Evolutionary conservation across 2,113 vertebrate species (phyloP).

Genomic region (Sula dactylatra): DNA sequence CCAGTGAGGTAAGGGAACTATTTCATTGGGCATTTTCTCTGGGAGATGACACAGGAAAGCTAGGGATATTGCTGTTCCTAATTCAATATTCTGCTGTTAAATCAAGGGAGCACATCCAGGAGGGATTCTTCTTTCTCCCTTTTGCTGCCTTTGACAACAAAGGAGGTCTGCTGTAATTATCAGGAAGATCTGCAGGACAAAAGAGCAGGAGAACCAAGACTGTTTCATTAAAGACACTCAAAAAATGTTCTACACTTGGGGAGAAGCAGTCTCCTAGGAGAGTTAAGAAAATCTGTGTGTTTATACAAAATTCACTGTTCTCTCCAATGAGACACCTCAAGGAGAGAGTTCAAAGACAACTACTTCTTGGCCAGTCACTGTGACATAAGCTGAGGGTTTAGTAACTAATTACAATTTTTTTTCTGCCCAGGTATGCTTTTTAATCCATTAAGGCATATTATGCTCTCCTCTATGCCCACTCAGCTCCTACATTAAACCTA

Average conservation of each 20-base stretch:
- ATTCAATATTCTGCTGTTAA: neutral
- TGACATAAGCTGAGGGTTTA: neutral
- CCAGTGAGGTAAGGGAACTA: neutral
- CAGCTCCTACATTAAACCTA: neutral
- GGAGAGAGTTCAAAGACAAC: neutral
- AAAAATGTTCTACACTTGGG: neutral
- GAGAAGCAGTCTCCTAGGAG: neutral
- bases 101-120: neutral
- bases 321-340: neutral
- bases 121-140: neutral
- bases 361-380: neutral
- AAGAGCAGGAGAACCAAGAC: neutral
- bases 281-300: neutral
- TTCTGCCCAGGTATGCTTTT: neutral
- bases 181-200: neutral
- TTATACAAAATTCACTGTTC: neutral
- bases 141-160: neutral
- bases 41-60: neutral
- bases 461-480: neutral
- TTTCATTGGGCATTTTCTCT: neutral
- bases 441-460: neutral
- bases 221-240: neutral
- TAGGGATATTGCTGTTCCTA: neutral
- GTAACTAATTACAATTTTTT: neutral
- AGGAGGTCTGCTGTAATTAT: neutral